Evolutionary conservation across 1,140 invertebrate genomes (phyloP), one percentile per base, ranked within the genome.

Genomic region (Pemphigus obesinymphae): DNA sequence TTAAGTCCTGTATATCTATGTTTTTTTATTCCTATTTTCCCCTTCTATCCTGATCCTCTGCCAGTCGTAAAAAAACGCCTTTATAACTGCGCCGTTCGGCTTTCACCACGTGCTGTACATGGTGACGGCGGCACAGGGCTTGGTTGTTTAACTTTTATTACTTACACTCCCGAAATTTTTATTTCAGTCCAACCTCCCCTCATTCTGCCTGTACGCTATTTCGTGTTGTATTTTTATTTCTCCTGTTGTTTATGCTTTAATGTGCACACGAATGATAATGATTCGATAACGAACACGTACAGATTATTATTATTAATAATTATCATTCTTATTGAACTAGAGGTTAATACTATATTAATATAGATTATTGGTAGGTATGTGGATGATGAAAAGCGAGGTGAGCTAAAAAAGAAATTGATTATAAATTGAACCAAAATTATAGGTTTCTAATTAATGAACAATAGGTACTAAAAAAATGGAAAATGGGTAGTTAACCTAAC

Each of bases 91-190:
- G n/a, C n/a, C n/a, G n/a, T n/a, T n/a, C n/a, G n/a, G n/a, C 55
- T 45, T 61, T 58, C 50, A 26, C 76, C 75, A 80, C 20, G 55
- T 63, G 55, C 63, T 10, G 55, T 37, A 58, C 34, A 17, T 13
- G 8, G 0, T 53, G 34, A 20, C n/a, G 75, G 31, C 50, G 75
- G 48, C 23, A 58, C 75, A 53, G 75, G 37, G n/a, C 37, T 80
- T 15, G 40, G 55, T 58, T n/a, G 76, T 80, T 80, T 63, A 80
- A 63, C n/a, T 80, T 78, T 80, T 80, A 80, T 80, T 80, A 43
- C 37, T n/a, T 3, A n/a, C 76, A 63, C 76, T 80, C 55, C 76
- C 76, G 55, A 80, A 80, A 80, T 80, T 58, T 76, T 58, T 76
- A 26, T 80, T 45, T 80, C 43, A 31, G 17, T 15, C 23, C 43